Conservation (phyloP, 2,888 invertebrate genomes). For the Cerastis rubricosa region DNA sequence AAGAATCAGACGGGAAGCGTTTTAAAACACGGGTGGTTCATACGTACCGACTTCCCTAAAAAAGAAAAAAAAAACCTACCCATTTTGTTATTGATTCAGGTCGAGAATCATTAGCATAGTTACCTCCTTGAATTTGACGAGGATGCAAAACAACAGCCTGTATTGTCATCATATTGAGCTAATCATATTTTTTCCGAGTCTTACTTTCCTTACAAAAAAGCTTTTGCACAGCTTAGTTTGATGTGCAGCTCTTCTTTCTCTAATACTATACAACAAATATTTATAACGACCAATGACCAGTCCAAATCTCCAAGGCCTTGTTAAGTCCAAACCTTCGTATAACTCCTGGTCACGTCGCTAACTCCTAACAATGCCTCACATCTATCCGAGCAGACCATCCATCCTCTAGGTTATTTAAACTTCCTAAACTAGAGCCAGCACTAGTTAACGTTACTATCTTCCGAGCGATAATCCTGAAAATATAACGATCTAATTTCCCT, state of each 20-base stretch:
- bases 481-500: constrained; percentile 74
- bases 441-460: constrained; percentile 52
- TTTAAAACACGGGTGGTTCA: too few relatives aligned
- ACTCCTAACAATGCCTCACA: constrained; percentile 11
- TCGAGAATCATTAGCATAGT: too few relatives aligned
- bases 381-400: neutral
- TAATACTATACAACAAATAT: neutral
- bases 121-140: too few relatives aligned
- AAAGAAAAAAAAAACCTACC: too few relatives aligned
- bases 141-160: too few relatives aligned
- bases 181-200: neutral
- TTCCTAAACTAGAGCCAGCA: constrained; percentile 41
- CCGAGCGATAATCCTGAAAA: constrained; percentile 67
- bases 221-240: neutral
- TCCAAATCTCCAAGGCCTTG: neutral
- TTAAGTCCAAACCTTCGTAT: neutral
- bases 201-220: neutral
- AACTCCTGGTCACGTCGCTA: neutral
- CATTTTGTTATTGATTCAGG: too few relatives aligned
- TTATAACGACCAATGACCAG: neutral
- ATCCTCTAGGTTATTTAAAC: constrained; percentile 47
- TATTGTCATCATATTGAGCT: neutral
- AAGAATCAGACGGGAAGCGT: too few relatives aligned
- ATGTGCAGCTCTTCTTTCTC: neutral
- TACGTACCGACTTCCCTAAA: too few relatives aligned